Evolutionary conservation across 2,113 vertebrate genomes (phyloP).

Genomic region (Bos taurus): DNA sequence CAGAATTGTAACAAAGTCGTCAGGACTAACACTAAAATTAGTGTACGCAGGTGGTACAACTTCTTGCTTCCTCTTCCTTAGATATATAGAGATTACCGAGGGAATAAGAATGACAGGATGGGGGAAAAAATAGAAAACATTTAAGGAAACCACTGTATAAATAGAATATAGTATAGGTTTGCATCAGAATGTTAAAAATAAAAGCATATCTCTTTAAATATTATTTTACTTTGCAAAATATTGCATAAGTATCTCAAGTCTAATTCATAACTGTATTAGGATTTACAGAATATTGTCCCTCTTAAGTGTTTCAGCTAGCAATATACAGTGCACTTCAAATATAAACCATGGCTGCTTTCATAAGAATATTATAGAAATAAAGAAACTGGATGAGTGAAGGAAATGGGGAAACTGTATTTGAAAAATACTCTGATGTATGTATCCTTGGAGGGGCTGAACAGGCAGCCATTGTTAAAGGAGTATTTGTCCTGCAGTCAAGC

Average conservation of each 20-base stretch:
- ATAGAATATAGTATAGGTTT: conserved; percentile 21
- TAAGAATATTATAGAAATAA: not conserved
- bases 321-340: not conserved
- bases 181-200: conserved; percentile 46
- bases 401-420: not conserved
- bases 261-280: not conserved
- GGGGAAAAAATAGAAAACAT: conserved; percentile 25
- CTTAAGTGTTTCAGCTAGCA: not conserved
- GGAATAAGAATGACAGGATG: conserved; percentile 59
- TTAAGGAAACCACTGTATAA: conserved; percentile 50
- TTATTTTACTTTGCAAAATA: not conserved
- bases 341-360: not conserved
- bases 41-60: conserved; percentile 37
- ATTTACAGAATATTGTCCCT: not conserved
- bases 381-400: not conserved
- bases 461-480: not conserved
- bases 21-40: conserved; percentile 29
- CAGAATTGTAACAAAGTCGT: not conserved
- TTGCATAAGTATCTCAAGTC: not conserved
- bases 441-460: not conserved
- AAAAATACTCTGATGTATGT: not conserved
- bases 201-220: not conserved
- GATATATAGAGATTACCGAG: not conserved
- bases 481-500: too few species aligned
- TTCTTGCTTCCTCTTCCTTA: conserved; percentile 56